Conservation (phyloP, 2,797 vertebrate species). For the Mormyrops boulengeri region DNA sequence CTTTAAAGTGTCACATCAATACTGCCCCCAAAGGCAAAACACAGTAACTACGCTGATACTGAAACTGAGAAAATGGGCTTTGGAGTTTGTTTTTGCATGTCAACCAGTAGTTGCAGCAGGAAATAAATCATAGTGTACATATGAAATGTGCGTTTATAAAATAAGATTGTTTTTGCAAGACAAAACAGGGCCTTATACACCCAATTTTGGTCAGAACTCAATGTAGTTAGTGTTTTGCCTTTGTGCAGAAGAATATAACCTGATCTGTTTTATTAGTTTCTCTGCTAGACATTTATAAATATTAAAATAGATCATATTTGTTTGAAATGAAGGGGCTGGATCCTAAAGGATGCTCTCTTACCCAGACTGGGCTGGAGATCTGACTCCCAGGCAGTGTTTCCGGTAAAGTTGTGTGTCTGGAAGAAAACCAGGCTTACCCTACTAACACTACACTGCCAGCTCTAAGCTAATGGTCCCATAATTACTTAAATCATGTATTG, state of each 20-base stretch:
- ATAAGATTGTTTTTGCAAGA: not conserved
- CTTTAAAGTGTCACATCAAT: conserved; percentile 56
- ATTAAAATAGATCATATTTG: conserved; percentile 26
- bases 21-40: not conserved
- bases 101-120: not conserved
- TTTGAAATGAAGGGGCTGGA: conserved; percentile 6
- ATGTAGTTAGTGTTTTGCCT: not conserved
- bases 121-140: not conserved
- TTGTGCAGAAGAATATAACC: conserved; percentile 32
- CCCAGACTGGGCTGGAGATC: conserved; percentile 18
- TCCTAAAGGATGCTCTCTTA: conserved; percentile 19
- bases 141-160: not conserved
- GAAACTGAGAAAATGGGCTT: not conserved
- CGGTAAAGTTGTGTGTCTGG: not conserved
- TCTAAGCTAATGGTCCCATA: not conserved
- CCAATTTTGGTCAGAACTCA: not conserved
- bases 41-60: not conserved
- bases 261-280: conserved; percentile 37
- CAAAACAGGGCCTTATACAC: not conserved
- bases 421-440: not conserved
- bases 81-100: not conserved
- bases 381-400: not conserved
- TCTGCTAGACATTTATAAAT: conserved; percentile 16
- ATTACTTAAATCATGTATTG: not conserved
- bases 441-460: not conserved